Evolutionary conservation across 2,113 vertebrate genomes (phyloP), one percentile per base, ranked within the genome.

Genomic region (Shinisaurus crocodilurus): DNA sequence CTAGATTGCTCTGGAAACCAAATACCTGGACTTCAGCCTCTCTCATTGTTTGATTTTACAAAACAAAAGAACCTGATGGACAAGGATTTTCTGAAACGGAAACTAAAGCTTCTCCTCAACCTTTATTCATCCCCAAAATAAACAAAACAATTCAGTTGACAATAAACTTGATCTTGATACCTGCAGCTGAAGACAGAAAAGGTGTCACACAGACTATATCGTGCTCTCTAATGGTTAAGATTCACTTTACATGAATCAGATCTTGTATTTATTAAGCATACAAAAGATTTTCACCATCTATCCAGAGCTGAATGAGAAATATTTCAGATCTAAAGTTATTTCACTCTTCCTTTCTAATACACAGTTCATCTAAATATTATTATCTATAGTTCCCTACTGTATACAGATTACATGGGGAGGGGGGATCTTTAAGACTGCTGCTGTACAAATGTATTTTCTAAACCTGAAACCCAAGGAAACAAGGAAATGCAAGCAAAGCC

Each of bases 241-340:
- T 76, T 25, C 0, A 6, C 54, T 65, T 57, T 29, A 40, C 63
- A 85, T 8, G 0, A 0, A 50, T 15, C 72, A 20, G 4, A 67
- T 60, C 76, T 60, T 23, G 29, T 10, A 29, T 10, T 57, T 29
- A 2, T 45, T 75, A 84, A 45, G 6, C 5, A 37, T 43, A n/a
- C 18, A 54, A 77, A 77, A 79, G 23, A 81, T 54, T 81, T 43
- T 32, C 8, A 57, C 1, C 20, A 27, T 16, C 0, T 20, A 9
- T 3, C 0, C n/a, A 29, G 18, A 86, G 7, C 1, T 10, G 25
- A 82, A 45, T 82, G 23, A 70, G 57, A 85, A 12, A 50, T 0
- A 69, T 1, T 6, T 3, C 0, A 0, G 0, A 15, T 16, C 1
- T 34, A 34, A 50, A 1, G 0, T 6, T 25, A 6, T 87, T 95